Conservation (phyloP, 30 jellyfish, hydroid and myxozoan genomes). For the Cassiopea xamachana region DNA sequence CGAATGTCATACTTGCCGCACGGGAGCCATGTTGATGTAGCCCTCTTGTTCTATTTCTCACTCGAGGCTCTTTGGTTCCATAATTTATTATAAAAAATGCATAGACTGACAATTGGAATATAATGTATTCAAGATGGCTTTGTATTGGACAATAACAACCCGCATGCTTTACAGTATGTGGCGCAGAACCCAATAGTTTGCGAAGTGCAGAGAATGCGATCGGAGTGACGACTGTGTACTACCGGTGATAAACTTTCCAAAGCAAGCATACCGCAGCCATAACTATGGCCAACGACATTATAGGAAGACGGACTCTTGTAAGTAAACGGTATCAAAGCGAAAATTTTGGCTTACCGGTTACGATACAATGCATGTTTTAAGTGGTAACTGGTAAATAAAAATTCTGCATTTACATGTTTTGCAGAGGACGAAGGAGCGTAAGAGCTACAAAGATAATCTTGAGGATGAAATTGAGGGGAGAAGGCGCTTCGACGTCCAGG, state of each 20-base stretch:
- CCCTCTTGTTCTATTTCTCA: not conserved
- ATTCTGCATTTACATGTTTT: conserved; percentile 35
- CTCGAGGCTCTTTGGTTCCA: not conserved
- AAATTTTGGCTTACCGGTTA: not conserved
- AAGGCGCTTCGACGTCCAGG: conserved; percentile 91
- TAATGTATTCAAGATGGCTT: conserved; percentile 75
- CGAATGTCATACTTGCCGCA: not conserved
- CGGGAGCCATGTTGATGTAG: not conserved
- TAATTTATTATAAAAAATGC: conserved; percentile 5
- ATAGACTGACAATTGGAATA: not conserved
- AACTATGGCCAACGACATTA: conserved; percentile 60
- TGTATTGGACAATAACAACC: conserved; percentile 40
- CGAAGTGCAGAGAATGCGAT: conserved; percentile 4
- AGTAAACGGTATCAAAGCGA: conserved; percentile 25
- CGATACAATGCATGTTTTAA: not conserved
- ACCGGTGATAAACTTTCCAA: conserved; percentile 43
- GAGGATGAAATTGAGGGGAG: conserved; percentile 97
- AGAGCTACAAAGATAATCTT: conserved; percentile 81
- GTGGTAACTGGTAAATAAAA: not conserved
- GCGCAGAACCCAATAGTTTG: conserved; percentile 36
- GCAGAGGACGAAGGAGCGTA: conserved; percentile 91
- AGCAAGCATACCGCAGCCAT: conserved; percentile 32
- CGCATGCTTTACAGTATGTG: conserved; percentile 74
- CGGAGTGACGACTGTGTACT: conserved; percentile 64
- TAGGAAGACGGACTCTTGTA: conserved; percentile 67